Conservation (phyloP, 2,113 vertebrate species). For the zebrafish (Danio rerio) region GRCz12tu NC_133198.1:23769001-23769500, state of each 20-base stretch:
- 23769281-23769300: constrained; percentile 74
- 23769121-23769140: background rate
- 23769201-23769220: background rate
- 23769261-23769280: constrained; percentile 70
- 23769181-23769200: background rate
- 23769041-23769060: background rate
- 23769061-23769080: background rate
- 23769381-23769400: constrained; percentile 86
- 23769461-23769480: background rate
- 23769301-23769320: constrained; percentile 79
- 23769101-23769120: background rate
- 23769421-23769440: constrained; percentile 76
- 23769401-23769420: constrained; percentile 79
- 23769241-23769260: constrained; percentile 69
- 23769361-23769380: constrained; percentile 89
- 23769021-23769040: background rate
- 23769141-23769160: background rate
- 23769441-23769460: constrained; percentile 72
- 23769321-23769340: constrained; percentile 75
- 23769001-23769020: background rate
- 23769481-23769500: background rate
- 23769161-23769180: background rate
- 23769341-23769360: constrained; percentile 78
- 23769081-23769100: background rate
- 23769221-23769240: constrained; percentile 10